phyloP scores from a whole-genome alignment of 2,797 vertebrate species.

The Momotus momota region DNA sequence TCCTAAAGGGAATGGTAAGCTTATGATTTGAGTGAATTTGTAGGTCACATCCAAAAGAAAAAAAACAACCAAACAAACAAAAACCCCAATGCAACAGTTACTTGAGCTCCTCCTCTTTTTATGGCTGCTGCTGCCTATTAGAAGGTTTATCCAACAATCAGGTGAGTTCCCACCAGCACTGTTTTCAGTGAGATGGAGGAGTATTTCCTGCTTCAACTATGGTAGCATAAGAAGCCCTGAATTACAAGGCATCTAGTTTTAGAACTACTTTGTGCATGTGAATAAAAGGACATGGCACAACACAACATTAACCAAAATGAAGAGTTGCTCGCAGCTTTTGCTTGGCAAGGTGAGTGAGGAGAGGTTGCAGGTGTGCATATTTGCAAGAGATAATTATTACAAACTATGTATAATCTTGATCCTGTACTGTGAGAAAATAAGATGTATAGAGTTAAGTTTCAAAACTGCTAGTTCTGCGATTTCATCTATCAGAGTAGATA shows the following conservation, averaged over 20 bases:
- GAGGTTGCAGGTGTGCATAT: accelerated
- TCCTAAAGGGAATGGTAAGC: not conserved
- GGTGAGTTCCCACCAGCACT: not conserved
- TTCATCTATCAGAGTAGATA: not conserved
- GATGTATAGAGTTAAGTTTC: not conserved
- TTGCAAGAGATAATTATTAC: not conserved
- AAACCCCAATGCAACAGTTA: not conserved
- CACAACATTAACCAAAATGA: slow-evolving; percentile 77
- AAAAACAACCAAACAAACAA: not conserved
- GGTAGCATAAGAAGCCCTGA: not conserved
- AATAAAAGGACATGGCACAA: slow-evolving; percentile 71
- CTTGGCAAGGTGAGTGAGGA: slow-evolving; percentile 77
- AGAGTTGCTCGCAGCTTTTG: slow-evolving; percentile 68
- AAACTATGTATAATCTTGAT: not conserved
- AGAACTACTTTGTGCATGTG: not conserved
- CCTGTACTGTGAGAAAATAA: not conserved
- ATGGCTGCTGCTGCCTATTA: slow-evolving; percentile 5
- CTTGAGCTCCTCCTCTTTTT: slow-evolving; percentile 54
- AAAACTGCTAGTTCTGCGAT: not conserved
- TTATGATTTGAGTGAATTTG: not conserved
- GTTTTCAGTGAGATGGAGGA: not conserved
- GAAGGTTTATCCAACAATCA: not conserved
- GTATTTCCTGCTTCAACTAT: not conserved
- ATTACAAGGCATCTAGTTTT: not conserved
- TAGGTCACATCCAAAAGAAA: not conserved